Evolutionary conservation across 2,797 vertebrate genomes (phyloP), one percentile per base, ranked within the genome.

Genomic region (Babyrousa celebensis): DNA sequence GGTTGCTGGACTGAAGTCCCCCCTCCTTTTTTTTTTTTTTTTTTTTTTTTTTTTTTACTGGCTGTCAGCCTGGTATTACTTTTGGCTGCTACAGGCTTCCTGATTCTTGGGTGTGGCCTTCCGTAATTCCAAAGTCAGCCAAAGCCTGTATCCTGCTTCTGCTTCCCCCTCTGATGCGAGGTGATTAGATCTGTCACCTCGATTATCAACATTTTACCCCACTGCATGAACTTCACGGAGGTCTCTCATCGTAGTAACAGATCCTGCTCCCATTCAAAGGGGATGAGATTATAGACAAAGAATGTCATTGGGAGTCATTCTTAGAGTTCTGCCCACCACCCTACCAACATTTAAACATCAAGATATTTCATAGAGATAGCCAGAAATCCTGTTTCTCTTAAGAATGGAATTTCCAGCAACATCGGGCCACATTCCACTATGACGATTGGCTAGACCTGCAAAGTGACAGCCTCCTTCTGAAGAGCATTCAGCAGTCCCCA

Each of bases 301-400:
- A 29, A 5, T 4, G 7, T 15, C 20, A 25, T 2, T 48, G 32
- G n/a, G 18, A 79, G 15, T 72, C 54, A 63, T 52, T 85, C 63
- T 85, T 93, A 85, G 36, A 94, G 89, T 85, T 36, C 71, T 23
- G 12, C n/a, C 27, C 63, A 62, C 43, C 5, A 65, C 10, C 11
- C 58, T n/a, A 80, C 4, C 14, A 58, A 62, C 16, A n/a, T 82
- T 95, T 94, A 78, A 88, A 94, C 3, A 27, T 43, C 17, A 89
- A 10, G 6, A 7, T 91, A 72, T 68, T 94, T 71, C 10, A 75
- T 65, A 27, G 15, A 63, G 6, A 93, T 71, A 32, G 67, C 11
- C n/a, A 80, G 12, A 70, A 88, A 78, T 54, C 21, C 12, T 7
- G 10, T 95, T 83, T 80, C 29, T 88, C 54, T 80, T 75, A 74